phyloP scores from a whole-genome alignment of 2,888 invertebrate species.

The Zaprionus lineosus region DNA sequence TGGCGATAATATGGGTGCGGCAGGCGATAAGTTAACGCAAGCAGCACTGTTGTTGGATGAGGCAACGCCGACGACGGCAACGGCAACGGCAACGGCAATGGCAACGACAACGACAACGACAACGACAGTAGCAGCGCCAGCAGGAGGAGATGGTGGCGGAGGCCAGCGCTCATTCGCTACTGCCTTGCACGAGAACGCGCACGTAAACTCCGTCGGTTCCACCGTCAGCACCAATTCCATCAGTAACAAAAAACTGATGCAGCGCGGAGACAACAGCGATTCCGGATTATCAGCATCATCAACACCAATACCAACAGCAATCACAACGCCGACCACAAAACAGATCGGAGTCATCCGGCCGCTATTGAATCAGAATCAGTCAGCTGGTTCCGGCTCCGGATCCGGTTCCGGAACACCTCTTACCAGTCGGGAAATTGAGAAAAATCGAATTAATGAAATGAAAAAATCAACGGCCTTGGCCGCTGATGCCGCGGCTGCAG shows the following conservation, averaged over 20 bases:
- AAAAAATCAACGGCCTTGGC: constrained; percentile 83
- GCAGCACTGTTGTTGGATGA: constrained; percentile 20
- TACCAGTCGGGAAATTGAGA: constrained; percentile 87
- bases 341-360: constrained; percentile 86
- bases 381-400: constrained; percentile 15
- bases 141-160: constrained; percentile 61
- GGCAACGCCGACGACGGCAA: constrained; percentile 32
- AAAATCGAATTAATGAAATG: constrained; percentile 87
- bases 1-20: constrained; percentile 66
- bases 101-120: constrained; percentile 39
- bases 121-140: constrained; percentile 20
- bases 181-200: constrained; percentile 63
- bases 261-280: constrained; percentile 22
- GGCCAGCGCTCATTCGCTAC: constrained; percentile 59
- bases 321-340: too few species aligned
- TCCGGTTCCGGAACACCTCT: constrained; percentile 74
- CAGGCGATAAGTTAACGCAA: constrained; percentile 49
- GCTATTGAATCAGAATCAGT: constrained; percentile 55
- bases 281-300: constrained; percentile 6
- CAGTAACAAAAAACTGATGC: constrained; percentile 30
- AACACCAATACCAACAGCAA: constrained; percentile 22
- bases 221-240: background rate
- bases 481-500: constrained; percentile 45
- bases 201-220: constrained; percentile 40
- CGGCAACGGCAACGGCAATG: constrained; percentile 48